Base-by-base conservation (phyloP, 2,113 vertebrate genomes). In the Barbus barbus region DNA sequence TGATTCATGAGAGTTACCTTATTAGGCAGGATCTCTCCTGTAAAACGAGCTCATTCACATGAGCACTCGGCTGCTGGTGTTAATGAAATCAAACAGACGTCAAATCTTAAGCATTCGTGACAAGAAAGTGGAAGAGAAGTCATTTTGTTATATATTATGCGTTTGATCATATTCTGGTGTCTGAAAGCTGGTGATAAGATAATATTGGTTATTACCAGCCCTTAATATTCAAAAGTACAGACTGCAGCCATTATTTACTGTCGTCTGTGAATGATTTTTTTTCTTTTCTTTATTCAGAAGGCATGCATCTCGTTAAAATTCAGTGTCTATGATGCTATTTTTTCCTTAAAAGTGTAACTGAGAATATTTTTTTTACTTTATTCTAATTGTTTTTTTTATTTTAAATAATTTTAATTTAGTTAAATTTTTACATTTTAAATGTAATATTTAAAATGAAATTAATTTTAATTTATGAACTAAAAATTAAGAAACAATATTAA, bases 1-100 rank as follows among this genome's bases (percentile, higher is more conserved):
- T 71, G 18, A 79, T 65, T 76, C 46, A 74, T 79, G 83, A 18
- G 71, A 76, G 71, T 82, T 65, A 46, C 69, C 74, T 86, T 84
- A 46, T 84, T 78, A 86, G 74, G 65, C 20, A 58, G 7, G 48
- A 74, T 3, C 14, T 79, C 74, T 79, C 51, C 53, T 79, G 81
- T 61, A 86, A 71, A 46, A 72, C 58, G 14, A 83, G 82, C 41
- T 71, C 51, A 83, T 22, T 86, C 28, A 31, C 22, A 31, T 13
- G 20, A 56, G 46, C 74, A 65, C 6, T 4, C 22, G 9, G 33
- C 73, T 61, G 14, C 20, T 36, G 20, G 14, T 22, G 26, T 51
- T 60, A 76, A 82, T 31, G 18, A 26, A 41, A 18, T 58, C 51
- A 38, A 24, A 41, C 31, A 24, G 11, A 16, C 51, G 8, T 78